Conservation (phyloP, 2,888 invertebrate genomes). For the Liodrosophila aerea region DNA sequence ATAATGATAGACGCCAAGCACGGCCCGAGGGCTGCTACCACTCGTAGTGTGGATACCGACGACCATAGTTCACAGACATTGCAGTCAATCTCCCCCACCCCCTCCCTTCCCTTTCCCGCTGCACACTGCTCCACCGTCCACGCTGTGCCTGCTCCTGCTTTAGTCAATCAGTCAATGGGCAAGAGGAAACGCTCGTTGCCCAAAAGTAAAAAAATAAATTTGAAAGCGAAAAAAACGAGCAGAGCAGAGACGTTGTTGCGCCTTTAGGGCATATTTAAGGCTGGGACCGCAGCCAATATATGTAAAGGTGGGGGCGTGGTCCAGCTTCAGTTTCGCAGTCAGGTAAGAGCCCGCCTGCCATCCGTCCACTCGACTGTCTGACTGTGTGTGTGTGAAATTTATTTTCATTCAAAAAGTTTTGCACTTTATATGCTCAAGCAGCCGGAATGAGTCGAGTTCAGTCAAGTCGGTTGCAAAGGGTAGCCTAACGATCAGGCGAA, state of each 20-base stretch:
- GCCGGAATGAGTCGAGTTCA: constrained; percentile 39
- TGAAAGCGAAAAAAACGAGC: neutral
- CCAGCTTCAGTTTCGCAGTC: constrained; percentile 17
- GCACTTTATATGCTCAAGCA: constrained; percentile 56
- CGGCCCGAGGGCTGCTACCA: constrained; percentile 59
- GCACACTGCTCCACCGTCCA: neutral
- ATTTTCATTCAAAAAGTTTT: constrained; percentile 78
- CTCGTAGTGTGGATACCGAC: constrained; percentile 10
- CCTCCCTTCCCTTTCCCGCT: neutral
- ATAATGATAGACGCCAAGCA: constrained; percentile 81
- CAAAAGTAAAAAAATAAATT: constrained; percentile 7
- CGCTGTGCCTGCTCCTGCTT: constrained; percentile 4
- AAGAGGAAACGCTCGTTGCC: constrained; percentile 11
- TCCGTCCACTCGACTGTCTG: constrained; percentile 2
- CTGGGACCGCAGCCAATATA: constrained; percentile 35
- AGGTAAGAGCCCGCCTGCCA: constrained; percentile 30
- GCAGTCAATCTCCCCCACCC: neutral
- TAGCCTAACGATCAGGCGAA: constrained; percentile 1
- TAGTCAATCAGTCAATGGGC: constrained; percentile 73
- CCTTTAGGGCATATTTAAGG: constrained; percentile 56
- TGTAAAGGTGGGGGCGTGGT: constrained; percentile 42
- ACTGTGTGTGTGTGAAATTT: constrained; percentile 64
- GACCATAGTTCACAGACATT: constrained; percentile 43
- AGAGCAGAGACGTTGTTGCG: constrained; percentile 31
- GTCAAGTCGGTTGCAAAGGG: constrained; percentile 28